Conservation (phyloP, 2,797 vertebrate genomes). For the Ataeniobius toweri region DNA sequence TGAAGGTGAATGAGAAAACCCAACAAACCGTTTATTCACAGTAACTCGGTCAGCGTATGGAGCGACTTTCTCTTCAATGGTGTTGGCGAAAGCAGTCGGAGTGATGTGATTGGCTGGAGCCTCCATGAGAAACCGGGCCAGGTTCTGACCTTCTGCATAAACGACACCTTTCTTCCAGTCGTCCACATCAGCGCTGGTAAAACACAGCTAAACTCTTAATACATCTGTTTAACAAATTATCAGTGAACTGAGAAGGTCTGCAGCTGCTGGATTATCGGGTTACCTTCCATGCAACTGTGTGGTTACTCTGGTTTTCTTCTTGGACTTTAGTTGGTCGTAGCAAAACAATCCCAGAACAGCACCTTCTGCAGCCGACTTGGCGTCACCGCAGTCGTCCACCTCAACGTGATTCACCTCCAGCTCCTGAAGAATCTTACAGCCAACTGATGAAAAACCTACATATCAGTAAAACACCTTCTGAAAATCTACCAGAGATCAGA, state of each 20-base stretch:
- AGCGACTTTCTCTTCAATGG: slow-evolving; percentile 86
- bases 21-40: slow-evolving; percentile 66
- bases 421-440: slow-evolving; percentile 90
- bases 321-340: slow-evolving; percentile 91
- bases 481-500: not conserved
- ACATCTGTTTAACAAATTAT: too few species aligned
- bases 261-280: not conserved
- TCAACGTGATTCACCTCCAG: slow-evolving; percentile 88
- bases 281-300: slow-evolving; percentile 87
- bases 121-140: slow-evolving; percentile 94
- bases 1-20: not conserved
- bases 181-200: slow-evolving; percentile 75
- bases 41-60: slow-evolving; percentile 79
- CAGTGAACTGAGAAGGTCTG: not conserved
- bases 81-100: slow-evolving; percentile 88
- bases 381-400: slow-evolving; percentile 92
- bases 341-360: slow-evolving; percentile 89
- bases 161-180: slow-evolving; percentile 88
- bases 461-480: not conserved
- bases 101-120: slow-evolving; percentile 93
- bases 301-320: slow-evolving; percentile 86
- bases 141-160: slow-evolving; percentile 93
- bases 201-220: not conserved
- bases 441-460: slow-evolving; percentile 74
- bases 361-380: slow-evolving; percentile 94